Evolutionary conservation across 2,888 invertebrate genomes (phyloP), one percentile per base, ranked within the genome.

Genomic region (Drepanosiphum platanoidis): DNA sequence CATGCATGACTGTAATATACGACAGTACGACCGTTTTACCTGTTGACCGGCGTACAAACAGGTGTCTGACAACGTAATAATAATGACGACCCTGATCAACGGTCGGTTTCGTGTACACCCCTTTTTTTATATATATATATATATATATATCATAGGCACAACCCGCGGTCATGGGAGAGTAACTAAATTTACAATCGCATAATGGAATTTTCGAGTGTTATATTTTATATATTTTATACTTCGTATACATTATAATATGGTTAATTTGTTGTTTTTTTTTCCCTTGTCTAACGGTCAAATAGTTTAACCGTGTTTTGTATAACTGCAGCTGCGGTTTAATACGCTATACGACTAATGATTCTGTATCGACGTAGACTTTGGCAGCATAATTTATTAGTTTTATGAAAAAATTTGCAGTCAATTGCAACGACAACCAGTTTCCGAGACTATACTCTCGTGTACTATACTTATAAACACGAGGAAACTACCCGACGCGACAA

Each of bases 51-150:
- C 39, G 22, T 42, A 32, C 64, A 42, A 22, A 32, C 81, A 82
- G 81, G 81, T 82, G 81, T 82, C 79, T 27, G 81, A 82, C 81
- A 72, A 82, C 72, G 71, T 72, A 82, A 61, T 71, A 81, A 81
- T 27, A 27, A 71, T 71, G 36, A 30, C 70, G 42, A 72, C 81
- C 81, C 81, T 42, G 71, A 71, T 42, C 81, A 42, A 82, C 81
- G 71, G 81, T 72, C 81, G 71, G 81, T 72, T 82, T 61, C 58
- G 81, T 72, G 71, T 61, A 72, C 71, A 82, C 58, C 81, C 81
- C 4, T 58, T 81, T 81, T 81, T 39, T 9, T 34, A n/a, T n/a
- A n/a, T n/a, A n/a, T n/a, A n/a, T n/a, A n/a, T n/a, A n/a, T n/a
- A n/a, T n/a, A n/a, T n/a, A n/a, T 52, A 27, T 61, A 18, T 36